Base-by-base conservation (phyloP, 2,797 vertebrate species). In the Sebastiscus tertius region DNA sequence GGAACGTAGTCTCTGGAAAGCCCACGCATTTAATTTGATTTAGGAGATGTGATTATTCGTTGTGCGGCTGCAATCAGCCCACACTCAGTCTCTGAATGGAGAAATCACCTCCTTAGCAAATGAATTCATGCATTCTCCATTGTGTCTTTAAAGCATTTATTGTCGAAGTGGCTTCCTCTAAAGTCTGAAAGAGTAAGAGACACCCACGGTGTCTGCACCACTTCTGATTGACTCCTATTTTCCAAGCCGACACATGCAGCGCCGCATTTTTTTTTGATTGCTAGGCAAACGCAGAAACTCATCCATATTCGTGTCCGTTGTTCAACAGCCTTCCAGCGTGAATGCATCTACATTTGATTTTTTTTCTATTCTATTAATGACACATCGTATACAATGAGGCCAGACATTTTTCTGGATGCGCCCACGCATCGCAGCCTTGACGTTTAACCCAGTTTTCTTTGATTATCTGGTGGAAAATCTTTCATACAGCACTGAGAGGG, bases 201-300 rank as follows among this genome's bases (percentile, higher is more conserved):
- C 86, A 84, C 87, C 89, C 81, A 84, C 82, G 1, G 83, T 13
- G 84, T 83, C 70, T 34, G 71, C 63, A 69, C 73, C 62, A 55
- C 74, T 72, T 88, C 79, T 87, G 81, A 84, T 85, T 88, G 89
- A 86, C 81, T 88, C 76, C 61, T 79, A 49, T 84, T 90, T 90
- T 86, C 70, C 42, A 68, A 80, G 81, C 55, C 16, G 36, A 77
- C 74, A 73, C 80, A 85, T 60, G 83, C 82, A 5, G 81, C 24
- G 62, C 61, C 2, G 2, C 9, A 68, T 84, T 34, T 56, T 54
- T 60, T 90, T 90, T 86, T 90, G 88, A 93, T 89, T 88, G 87
- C 75, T 11, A 18, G 4, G 71, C 68, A 66, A 89, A 80, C 5
- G 14, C 29, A 42, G n/a, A 63, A 72, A 68, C 66, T 87, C 76